Evolutionary conservation across 2,113 vertebrate genomes (phyloP), one percentile per base, ranked within the genome.

Genomic region (Gila orcuttii): DNA sequence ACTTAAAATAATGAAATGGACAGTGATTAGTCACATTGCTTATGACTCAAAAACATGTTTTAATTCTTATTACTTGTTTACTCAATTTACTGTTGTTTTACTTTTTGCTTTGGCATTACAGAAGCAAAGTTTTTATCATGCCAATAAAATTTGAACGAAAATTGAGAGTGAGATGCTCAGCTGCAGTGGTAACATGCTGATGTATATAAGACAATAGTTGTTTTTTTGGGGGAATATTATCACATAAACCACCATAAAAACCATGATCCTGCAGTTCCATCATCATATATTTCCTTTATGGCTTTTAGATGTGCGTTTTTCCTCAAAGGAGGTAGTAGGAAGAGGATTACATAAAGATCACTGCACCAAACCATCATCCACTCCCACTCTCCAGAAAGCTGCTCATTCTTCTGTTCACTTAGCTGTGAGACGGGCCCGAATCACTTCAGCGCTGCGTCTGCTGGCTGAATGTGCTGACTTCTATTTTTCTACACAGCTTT

Each of bases 391-490:
- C 55, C 2, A 23, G 55, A 57, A 21, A 23, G 55, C 55, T 39
- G 77, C 77, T 25, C 33, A 25, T 23, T 42, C 5, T 59, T n/a
- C 33, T 42, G 77, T n/a, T 64, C 79, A 81, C 66, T 81, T 62
- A 81, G 59, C 25, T 36, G 17, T 36, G 52, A 25, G 73, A 47
- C 0, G 6, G 39, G 42, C 57, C 1, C 12, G 42, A 39, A 80
- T 86, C 80, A 84, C 81, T 55, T 74, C 75, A 73, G 62, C 80
- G 76, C 88, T 84, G 59, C 55, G 36, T 84, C 87, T 84, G 77
- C 77, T 81, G 77, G 64, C 84, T 82, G 17, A 59, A 85, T 85
- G 59, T 86, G 89, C 89, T 89, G 89, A 89, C 77, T 80, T 85
- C 66, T 85, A 68, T 47, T 83, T 84, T 85, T 82, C 69, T 78